Base-by-base conservation (phyloP, 2,113 vertebrate species). In the Narcine bancroftii region DNA sequence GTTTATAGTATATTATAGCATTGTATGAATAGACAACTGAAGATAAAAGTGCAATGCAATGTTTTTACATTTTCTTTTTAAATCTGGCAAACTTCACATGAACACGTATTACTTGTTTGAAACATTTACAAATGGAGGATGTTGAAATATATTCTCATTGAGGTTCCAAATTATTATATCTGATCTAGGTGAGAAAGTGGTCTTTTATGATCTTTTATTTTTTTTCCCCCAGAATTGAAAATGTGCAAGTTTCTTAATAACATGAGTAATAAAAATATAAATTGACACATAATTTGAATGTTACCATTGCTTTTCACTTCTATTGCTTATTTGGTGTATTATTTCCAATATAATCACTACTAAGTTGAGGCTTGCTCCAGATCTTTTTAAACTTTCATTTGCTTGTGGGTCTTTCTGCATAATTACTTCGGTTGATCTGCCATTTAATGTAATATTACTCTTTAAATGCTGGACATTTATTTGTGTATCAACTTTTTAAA, bases 61-160 rank as follows among this genome's bases (percentile, higher is more conserved):
- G 96, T 96, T 96, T 95, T 93, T 95, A 93, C 93, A 29, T 93
- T 96, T 94, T 94, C 0, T 92, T 93, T 47, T 95, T 95, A 95
- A 94, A 94, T 95, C 93, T 94, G 93, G 94, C 94, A 50, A 94
- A 95, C 93, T 77, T 95, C 95, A 95, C 94, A 93, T 94, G 93
- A 95, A 94, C 94, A 96, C 95, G 53, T 42, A n/a, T 95, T n/a
- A n/a, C n/a, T n/a, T n/a, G n/a, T n/a, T n/a, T n/a, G n/a, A n/a
- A n/a, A n/a, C n/a, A n/a, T n/a, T n/a, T n/a, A n/a, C n/a, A n/a
- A n/a, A n/a, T n/a, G n/a, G n/a, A n/a, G n/a, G n/a, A n/a, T n/a
- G n/a, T n/a, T n/a, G n/a, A n/a, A n/a, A n/a, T n/a, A 15, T 73
- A 6, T 73, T 83, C 29, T 15, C 33, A 53, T 53, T 5, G 11